Percentiles rank a stretch among this genome's conserved stretches.
Conservation (phyloP, 2,888 invertebrate genomes). For the Eupithecia insigniata region DNA sequence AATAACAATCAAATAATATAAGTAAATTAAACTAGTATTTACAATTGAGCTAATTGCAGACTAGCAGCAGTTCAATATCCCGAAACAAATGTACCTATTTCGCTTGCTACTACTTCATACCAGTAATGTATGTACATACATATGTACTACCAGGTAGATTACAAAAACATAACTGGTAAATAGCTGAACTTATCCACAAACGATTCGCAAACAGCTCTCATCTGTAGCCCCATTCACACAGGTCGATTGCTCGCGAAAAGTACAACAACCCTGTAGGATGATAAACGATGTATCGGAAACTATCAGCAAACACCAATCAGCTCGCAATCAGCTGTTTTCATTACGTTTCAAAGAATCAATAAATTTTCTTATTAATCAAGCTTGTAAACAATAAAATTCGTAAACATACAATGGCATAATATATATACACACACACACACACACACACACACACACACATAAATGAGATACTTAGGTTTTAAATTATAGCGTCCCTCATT, state of each 20-base stretch:
- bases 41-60: no score
- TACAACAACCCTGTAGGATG: not conserved
- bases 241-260: not conserved
- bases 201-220: not conserved
- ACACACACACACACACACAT: not conserved
- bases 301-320: not conserved
- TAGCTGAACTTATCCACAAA: not conserved
- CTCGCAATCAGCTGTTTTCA: not conserved
- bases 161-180: not conserved
- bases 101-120: not conserved
- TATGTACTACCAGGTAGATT: not conserved
- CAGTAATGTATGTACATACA: no score
- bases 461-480: not conserved
- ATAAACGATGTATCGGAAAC: not conserved
- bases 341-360: not conserved
- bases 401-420: no score
- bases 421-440: no score
- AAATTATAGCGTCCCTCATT: not conserved
- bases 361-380: not conserved
- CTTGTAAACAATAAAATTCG: no score
- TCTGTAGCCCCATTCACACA: not conserved
- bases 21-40: no score
- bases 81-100: no score
- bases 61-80: no score
- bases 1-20: no score